A percentile compares a stretch with the other conserved stretches of the same genome.
Evolutionary conservation across 2,113 vertebrate genomes (phyloP).

Genomic region (Pitta sordida): DNA sequence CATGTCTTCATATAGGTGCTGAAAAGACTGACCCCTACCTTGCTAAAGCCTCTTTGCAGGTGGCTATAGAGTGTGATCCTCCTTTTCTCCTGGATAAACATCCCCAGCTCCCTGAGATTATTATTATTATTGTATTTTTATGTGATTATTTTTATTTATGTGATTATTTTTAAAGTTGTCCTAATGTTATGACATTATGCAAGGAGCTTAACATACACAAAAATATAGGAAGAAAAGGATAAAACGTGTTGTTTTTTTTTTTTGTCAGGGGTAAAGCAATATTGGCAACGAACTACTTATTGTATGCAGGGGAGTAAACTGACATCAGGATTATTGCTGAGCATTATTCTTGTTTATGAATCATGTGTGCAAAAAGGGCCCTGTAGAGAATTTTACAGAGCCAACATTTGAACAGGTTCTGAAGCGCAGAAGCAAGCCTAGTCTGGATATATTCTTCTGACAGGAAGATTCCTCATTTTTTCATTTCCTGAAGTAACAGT

Average conservation of each 20-base stretch:
- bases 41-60: not conserved
- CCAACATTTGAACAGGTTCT: not conserved
- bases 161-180: not conserved
- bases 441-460: not conserved
- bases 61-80: not conserved
- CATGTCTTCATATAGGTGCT: not conserved
- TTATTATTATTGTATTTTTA: too few relatives aligned
- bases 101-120: not conserved
- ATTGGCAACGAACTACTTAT: not conserved
- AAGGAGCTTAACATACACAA: not conserved
- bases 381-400: not conserved
- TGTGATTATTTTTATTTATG: not conserved
- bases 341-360: not conserved
- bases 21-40: not conserved
- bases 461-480: not conserved
- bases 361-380: not conserved
- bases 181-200: not conserved
- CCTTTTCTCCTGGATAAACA: not conserved
- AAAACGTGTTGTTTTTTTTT: not conserved
- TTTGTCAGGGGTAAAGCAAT: not conserved
- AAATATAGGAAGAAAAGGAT: not conserved
- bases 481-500: not conserved
- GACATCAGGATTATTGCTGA: not conserved
- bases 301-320: not conserved
- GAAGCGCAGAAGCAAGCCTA: not conserved